phyloP scores from a whole-genome alignment of 2,888 invertebrate genomes.

The Taenaris catops region DNA sequence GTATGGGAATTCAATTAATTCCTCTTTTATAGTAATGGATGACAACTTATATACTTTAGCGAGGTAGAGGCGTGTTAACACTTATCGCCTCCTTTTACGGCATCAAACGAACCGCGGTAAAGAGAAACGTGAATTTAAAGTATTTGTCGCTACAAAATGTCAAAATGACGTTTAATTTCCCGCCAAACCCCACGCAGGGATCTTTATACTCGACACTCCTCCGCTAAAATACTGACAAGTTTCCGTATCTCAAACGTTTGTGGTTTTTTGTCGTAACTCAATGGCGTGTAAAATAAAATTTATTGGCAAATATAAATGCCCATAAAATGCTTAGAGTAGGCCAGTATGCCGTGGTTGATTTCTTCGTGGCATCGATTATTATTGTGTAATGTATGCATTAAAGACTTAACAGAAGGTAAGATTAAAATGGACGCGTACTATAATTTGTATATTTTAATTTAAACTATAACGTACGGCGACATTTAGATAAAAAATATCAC shows the following conservation, averaged over 20 bases:
- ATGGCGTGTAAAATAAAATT: too few species aligned
- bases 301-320: constrained; percentile 29
- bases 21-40: constrained; percentile 25
- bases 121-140: constrained; percentile 20
- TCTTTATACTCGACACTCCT: too few species aligned
- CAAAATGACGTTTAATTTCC: constrained; percentile 9
- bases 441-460: too few species aligned
- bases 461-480: too few species aligned
- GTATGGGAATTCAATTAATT: constrained; percentile 17
- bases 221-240: too few species aligned
- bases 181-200: too few species aligned
- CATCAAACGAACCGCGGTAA: constrained; percentile 31
- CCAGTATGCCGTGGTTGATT: constrained; percentile 33
- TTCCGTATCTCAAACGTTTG: too few species aligned
- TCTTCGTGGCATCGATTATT: constrained; percentile 8
- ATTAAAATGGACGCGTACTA: too few species aligned
- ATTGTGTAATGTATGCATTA: constrained; percentile 30
- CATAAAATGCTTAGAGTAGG: constrained; percentile 31
- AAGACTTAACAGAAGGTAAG: too few species aligned
- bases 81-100: constrained; percentile 30
- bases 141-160: constrained; percentile 10
- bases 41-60: constrained; percentile 24
- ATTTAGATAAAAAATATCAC: too few species aligned
- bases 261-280: too few species aligned
- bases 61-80: constrained; percentile 29